Evolutionary conservation across 92 coral and sea anemone species (phyloP).

Genomic region (Muricea muricata): DNA sequence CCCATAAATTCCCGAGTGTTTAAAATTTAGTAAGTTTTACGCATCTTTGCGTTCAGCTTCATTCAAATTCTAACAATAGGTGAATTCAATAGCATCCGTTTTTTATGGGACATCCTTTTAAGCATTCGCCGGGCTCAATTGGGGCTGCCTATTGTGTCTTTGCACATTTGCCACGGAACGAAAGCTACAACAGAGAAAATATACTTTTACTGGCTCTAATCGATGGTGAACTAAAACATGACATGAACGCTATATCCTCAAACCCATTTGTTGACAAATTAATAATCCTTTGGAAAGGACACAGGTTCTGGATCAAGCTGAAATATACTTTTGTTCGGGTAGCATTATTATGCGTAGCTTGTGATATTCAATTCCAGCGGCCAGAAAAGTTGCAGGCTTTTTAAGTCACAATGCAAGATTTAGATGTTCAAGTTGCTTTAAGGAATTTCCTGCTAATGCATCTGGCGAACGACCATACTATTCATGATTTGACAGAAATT

Average conservation of each 20-base stretch:
- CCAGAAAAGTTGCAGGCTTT: slow-evolving; percentile 70
- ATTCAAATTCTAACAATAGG: too few species aligned
- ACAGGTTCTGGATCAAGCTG: background rate
- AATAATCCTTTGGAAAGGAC: slow-evolving; percentile 45
- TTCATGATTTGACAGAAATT: slow-evolving; percentile 70
- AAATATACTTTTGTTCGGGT: background rate
- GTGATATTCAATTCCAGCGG: slow-evolving; percentile 76
- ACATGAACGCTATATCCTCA: slow-evolving; percentile 67
- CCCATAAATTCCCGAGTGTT: too few species aligned
- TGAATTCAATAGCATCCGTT: too few species aligned
- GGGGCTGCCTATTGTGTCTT: slow-evolving; percentile 66
- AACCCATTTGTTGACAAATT: slow-evolving; percentile 64
- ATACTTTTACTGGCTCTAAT: slow-evolving; percentile 64
- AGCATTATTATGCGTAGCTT: slow-evolving; percentile 65
- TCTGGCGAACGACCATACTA: slow-evolving; percentile 40
- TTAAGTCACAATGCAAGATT: slow-evolving; percentile 76
- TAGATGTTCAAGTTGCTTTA: slow-evolving; percentile 70
- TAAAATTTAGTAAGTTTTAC: too few species aligned
- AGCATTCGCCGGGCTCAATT: slow-evolving; percentile 75
- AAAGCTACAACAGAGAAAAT: slow-evolving; percentile 67
- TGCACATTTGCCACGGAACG: slow-evolving; percentile 64
- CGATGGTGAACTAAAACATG: slow-evolving; percentile 74
- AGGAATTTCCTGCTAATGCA: slow-evolving; percentile 7
- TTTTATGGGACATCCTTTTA: too few species aligned
- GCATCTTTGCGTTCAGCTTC: too few species aligned